These are phyloP conservation scores for Diachrysia chrysitis DNA, from an alignment of 2,888 invertebrate species.

Conservation along the genomic window DNA sequence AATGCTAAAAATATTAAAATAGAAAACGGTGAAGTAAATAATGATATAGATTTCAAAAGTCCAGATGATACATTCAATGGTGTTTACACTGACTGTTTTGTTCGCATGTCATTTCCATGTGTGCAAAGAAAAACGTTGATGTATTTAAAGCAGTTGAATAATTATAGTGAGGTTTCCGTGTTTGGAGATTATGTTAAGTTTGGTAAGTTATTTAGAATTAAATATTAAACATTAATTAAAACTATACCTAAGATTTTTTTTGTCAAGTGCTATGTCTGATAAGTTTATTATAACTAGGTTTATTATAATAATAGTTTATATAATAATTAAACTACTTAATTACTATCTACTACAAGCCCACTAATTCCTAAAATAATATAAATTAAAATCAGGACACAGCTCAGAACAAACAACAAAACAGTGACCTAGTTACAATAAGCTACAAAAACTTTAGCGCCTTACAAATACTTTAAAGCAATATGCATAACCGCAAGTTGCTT, in stretches of 20 bases:
- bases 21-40: conserved; percentile 36
- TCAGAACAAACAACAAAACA: no score
- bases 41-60: conserved; percentile 47
- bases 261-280: neutral
- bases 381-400: no score
- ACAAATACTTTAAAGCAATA: conserved; percentile 7
- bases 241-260: no score
- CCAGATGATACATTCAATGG: conserved; percentile 82
- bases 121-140: conserved; percentile 88
- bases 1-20: conserved; percentile 59
- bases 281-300: no score
- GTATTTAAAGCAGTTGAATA: conserved; percentile 88
- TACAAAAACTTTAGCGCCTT: conserved; percentile 19
- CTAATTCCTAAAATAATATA: no score
- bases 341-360: no score
- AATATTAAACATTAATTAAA: no score
- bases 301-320: no score
- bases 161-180: conserved; percentile 87
- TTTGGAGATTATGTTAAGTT: conserved; percentile 89
- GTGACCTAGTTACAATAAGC: neutral
- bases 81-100: conserved; percentile 88
- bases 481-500: neutral
- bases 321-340: no score
- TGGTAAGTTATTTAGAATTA: conserved; percentile 72
- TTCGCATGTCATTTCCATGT: conserved; percentile 88